Percentiles rank a stretch among this genome's conserved stretches.
Evolutionary conservation across 2,888 invertebrate genomes (phyloP).

Genomic region (Gymnosoma rotundatum): DNA sequence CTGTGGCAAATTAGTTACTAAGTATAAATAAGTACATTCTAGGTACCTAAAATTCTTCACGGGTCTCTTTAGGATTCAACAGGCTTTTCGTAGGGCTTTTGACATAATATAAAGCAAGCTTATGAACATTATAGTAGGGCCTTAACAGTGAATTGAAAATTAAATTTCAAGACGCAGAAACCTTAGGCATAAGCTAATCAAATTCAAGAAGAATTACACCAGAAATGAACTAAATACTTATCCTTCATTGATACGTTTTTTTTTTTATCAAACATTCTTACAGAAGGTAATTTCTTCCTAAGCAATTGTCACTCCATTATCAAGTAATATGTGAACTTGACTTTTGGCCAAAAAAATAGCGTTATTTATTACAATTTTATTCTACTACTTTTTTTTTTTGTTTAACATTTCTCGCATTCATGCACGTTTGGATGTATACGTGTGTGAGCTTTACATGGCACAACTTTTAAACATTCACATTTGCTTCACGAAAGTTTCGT

Average conservation of each 20-base stretch:
- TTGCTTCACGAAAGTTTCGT: background rate
- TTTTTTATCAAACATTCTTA: slow-evolving; percentile 8
- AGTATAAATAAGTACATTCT: no score
- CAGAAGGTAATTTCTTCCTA: slow-evolving; percentile 44
- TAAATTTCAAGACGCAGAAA: no score
- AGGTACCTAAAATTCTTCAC: no score
- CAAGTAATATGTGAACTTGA: slow-evolving; percentile 42
- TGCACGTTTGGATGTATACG: background rate
- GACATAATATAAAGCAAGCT: no score
- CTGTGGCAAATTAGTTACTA: no score
- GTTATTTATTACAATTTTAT: slow-evolving; percentile 43
- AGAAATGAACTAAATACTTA: slow-evolving; percentile 55
- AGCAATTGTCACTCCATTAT: slow-evolving; percentile 62
- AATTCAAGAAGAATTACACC: slow-evolving; percentile 45
- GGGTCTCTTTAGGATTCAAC: no score
- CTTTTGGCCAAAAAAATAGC: slow-evolving; percentile 26
- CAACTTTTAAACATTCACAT: slow-evolving; percentile 63
- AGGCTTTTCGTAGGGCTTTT: no score
- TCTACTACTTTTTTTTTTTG: slow-evolving; percentile 27
- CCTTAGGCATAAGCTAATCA: no score
- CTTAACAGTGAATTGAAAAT: no score
- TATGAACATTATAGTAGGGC: no score
- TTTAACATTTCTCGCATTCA: no score
- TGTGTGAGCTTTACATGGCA: slow-evolving; percentile 55
- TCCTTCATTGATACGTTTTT: slow-evolving; percentile 6